These are phyloP conservation scores for Thripadectes ignobilis DNA, from an alignment of 2,797 vertebrate genomes.

Conservation along the genomic window DNA sequence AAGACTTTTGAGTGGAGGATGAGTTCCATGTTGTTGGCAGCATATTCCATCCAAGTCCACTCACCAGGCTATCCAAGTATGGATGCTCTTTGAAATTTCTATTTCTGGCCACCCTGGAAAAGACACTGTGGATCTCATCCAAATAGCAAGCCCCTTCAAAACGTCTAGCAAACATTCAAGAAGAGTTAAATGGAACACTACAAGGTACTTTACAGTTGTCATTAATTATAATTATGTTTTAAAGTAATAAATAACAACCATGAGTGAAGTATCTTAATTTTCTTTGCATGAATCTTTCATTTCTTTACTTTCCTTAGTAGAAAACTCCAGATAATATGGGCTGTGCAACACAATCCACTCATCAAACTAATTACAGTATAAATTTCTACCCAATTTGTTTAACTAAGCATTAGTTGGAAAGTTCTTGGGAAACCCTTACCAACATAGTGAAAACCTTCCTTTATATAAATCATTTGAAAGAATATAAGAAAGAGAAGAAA, in stretches of 20 bases:
- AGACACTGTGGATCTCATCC: neutral
- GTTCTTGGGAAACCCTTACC: conserved; percentile 46
- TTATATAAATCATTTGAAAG: conserved; percentile 44
- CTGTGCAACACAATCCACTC: neutral
- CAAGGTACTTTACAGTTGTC: neutral
- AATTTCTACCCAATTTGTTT: conserved; percentile 52
- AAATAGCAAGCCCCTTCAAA: neutral
- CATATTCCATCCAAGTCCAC: neutral
- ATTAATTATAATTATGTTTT: neutral
- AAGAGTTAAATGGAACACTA: neutral
- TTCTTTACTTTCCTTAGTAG: neutral
- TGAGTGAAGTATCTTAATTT: neutral
- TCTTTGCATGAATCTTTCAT: neutral
- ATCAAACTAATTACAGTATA: conserved; percentile 60
- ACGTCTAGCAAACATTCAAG: neutral
- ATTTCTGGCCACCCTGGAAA: neutral
- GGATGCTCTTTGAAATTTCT: neutral
- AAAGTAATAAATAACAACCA: neutral
- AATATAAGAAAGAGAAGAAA: conserved; percentile 52
- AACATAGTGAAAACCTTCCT: conserved; percentile 31
- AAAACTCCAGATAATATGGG: neutral
- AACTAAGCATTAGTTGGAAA: conserved; percentile 39
- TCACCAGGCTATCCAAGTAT: neutral
- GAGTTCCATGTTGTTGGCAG: neutral
- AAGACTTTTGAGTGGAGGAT: neutral